Base-by-base conservation (phyloP, 1,140 invertebrate genomes). In the Drosophila hydei region DNA sequence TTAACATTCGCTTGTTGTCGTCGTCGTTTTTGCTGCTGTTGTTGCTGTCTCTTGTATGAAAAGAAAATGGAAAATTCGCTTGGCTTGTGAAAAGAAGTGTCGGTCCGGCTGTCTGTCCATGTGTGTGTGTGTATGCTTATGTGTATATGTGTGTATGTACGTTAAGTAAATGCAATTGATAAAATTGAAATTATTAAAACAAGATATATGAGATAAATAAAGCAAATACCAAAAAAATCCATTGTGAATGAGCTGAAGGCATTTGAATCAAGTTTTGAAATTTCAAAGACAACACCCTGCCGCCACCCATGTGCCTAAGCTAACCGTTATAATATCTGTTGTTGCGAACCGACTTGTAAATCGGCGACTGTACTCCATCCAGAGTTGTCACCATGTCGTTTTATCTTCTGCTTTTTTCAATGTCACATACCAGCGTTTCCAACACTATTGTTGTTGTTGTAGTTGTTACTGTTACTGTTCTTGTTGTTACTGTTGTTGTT, bases 1-100 rank as follows among this genome's bases (percentile, higher is more conserved):
- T 64, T 62, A 78, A 71, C 75, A 62, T 68, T 55, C 33, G 23
- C 51, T 47, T 61, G 25, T 59, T 14, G 21, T 52, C 54, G 47
- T 60, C 64, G 42, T 56, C 60, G 11, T 40, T 45, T 61, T 21
- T 4, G 18, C 36, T 67, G 25, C 51, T 14, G 33, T 60, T 52
- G 47, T 45, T 71, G 42, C 56, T 67, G 8, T 42, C 9, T 23
- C 8, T 47, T 16, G 52, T 73, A 45, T 60, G 48, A 50, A 69
- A 68, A 61, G 25, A 67, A 60, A 51, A 54, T n/a, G 5, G 55
- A 50, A 61, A 72, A 5, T 42, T 16, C 25, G 50, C 38, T 60
- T 14, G 47, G 38, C 30, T 45, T 54, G 25, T n/a, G 47, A 38
- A 43, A 69, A 25, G n/a, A 50, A 21, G 19, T 52, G 36, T 63